These are phyloP conservation scores for Drosophila teissieri DNA, from an alignment of 1,140 invertebrate genomes.

Conservation along the genomic window DNA sequence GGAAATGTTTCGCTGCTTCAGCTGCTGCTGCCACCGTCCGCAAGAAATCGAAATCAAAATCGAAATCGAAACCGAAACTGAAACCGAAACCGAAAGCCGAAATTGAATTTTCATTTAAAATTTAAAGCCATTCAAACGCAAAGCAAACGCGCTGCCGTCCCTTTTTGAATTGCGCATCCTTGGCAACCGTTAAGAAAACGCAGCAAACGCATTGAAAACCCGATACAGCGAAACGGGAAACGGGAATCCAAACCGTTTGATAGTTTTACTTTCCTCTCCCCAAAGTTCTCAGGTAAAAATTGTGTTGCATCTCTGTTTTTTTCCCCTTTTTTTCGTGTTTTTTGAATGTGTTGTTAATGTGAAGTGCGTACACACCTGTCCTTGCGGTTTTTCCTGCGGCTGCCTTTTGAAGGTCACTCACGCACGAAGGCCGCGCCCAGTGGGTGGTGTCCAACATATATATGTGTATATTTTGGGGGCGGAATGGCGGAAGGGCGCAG, in stretches of 20 bases:
- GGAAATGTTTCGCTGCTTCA: conserved; percentile 69
- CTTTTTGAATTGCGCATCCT: background rate
- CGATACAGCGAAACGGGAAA: conserved; percentile 2
- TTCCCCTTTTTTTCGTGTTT: background rate
- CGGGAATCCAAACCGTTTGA: background rate
- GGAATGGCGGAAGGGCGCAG: background rate
- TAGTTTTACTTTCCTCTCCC: background rate
- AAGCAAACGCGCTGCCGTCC: conserved; percentile 21
- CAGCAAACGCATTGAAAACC: background rate
- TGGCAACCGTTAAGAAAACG: background rate
- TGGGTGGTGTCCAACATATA: background rate
- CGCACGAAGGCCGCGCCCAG: conserved; percentile 50
- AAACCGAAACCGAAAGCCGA: background rate
- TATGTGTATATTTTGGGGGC: background rate
- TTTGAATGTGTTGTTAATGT: conserved; percentile 13
- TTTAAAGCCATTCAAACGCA: background rate
- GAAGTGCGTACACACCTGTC: conserved; percentile 46
- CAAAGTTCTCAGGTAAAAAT: conserved; percentile 11
- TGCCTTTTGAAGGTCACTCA: conserved; percentile 76
- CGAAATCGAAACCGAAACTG: conserved; percentile 13
- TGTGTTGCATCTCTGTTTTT: conserved; percentile 7
- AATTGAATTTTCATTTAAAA: conserved; percentile 30
- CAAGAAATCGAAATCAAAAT: conserved; percentile 22
- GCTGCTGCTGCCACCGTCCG: conserved; percentile 60
- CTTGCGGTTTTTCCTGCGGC: conserved; percentile 52